These are phyloP conservation scores for Takifugu flavidus DNA, from an alignment of 2,113 vertebrate species.

Conservation along the genomic window DNA sequence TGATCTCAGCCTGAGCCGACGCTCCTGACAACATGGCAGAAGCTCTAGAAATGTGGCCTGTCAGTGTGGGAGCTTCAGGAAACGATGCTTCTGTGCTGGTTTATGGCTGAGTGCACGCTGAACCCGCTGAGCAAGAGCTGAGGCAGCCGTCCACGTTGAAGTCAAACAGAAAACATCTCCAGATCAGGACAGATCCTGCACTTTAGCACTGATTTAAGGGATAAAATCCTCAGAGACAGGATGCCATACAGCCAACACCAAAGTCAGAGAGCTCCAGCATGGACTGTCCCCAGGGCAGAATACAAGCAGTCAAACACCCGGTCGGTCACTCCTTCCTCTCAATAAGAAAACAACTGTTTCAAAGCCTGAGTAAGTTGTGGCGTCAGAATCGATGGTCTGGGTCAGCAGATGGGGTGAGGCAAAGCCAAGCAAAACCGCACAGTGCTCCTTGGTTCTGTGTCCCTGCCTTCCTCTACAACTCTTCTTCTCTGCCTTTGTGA, in stretches of 20 bases:
- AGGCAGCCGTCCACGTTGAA: slow-evolving; percentile 20
- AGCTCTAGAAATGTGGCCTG: slow-evolving; percentile 21
- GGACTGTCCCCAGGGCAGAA: too few relatives aligned
- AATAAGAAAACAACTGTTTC: slow-evolving; percentile 24
- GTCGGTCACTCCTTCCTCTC: slow-evolving; percentile 33
- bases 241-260: too few relatives aligned
- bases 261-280: too few relatives aligned
- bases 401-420: slow-evolving; percentile 33
- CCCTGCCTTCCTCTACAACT: background rate
- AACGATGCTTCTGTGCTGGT: slow-evolving; percentile 20
- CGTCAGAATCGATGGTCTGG: slow-evolving; percentile 23
- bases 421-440: slow-evolving; percentile 29
- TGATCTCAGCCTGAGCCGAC: slow-evolving; percentile 6
- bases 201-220: background rate
- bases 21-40: background rate
- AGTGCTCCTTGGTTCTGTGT: slow-evolving; percentile 10
- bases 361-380: slow-evolving; percentile 29
- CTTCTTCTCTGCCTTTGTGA: slow-evolving; percentile 37
- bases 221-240: background rate
- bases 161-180: background rate
- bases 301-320: slow-evolving; percentile 18
- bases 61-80: slow-evolving; percentile 18
- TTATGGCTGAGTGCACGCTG: slow-evolving; percentile 32
- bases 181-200: background rate
- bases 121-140: slow-evolving; percentile 31